Evolutionary conservation across 64 coral and sea anemone species (phyloP), one percentile per base, ranked within the genome.

Genomic region (Astreopora myriophthalma): DNA sequence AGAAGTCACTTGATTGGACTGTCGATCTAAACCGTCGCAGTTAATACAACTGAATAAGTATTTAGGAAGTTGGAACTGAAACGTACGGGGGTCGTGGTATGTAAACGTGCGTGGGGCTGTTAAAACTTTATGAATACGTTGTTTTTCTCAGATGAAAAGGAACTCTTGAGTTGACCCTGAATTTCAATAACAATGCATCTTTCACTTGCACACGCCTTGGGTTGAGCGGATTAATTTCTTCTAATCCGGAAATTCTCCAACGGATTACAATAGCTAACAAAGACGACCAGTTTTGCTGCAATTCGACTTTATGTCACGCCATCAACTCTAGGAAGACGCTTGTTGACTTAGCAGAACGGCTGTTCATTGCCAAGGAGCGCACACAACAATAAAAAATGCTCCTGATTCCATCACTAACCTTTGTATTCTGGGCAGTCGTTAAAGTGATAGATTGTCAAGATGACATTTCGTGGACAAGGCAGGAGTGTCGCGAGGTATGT

Each of bases 401-500:
- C 19, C 6, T 32, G 13, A 83, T 0, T 11, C 6, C 31, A 8
- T 61, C 57, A 16, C 17, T 83, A n/a, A 24, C 64, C 19, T 57
- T 83, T 24, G 51, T 83, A 17, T 83, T 16, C 32, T 38, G 35
- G 19, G 6, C 58, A 10, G 11, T n/a, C 5, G 3, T 83, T 25
- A 32, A 17, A 8, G n/a, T n/a, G 32, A 25, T 40, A 3, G 17
- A 64, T 64, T 20, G 5, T 13, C 79, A 83, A 63, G 55, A 31
- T n/a, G 57, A 83, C 22, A 65, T 83, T 37, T 32, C 32, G 8
- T 83, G 79, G 79, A 65, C 52, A n/a, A 60, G 6, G 2, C 32
- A 34, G 34, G 55, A 64, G 34, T 83, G 79, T 83, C 79, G 79
- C 14, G 32, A 36, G 79, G 79, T 83, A 38, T 6, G 40, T 79